Evolutionary conservation across 2,888 invertebrate species (phyloP).

Genomic region (Drosophila limbata): DNA sequence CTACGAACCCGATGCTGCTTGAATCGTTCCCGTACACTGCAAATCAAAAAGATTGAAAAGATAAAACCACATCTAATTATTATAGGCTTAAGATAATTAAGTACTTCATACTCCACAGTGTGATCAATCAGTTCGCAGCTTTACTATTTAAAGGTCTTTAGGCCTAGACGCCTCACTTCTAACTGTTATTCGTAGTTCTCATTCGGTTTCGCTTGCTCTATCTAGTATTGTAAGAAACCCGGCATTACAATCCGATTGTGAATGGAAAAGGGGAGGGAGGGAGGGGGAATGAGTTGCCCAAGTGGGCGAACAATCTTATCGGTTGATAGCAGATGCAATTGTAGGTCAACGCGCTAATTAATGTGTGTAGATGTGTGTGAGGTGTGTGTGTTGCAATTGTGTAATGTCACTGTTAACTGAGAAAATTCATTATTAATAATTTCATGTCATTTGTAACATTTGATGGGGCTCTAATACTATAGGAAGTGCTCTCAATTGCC

Average conservation of each 20-base stretch:
- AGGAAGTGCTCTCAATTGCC: conserved; percentile 35
- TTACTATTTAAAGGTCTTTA: conserved; percentile 26
- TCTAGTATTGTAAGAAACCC: background rate
- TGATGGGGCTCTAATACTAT: background rate
- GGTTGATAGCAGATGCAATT: conserved; percentile 46
- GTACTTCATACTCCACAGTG: conserved; percentile 33
- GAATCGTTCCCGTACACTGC: conserved; percentile 83
- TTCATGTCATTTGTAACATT: conserved; percentile 13
- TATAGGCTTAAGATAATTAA: conserved; percentile 1
- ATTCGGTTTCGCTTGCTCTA: conserved; percentile 17
- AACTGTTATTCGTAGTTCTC: conserved; percentile 19
- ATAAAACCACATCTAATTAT: conserved; percentile 8
- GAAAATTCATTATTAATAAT: conserved; percentile 24
- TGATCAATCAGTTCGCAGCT: conserved; percentile 28
- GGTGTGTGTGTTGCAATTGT: conserved; percentile 30
- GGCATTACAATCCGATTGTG: conserved; percentile 11
- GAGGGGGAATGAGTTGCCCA: conserved; percentile 15
- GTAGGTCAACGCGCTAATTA: conserved; percentile 58
- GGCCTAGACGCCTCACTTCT: conserved; percentile 5
- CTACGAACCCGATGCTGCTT: conserved; percentile 84
- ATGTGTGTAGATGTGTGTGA: conserved; percentile 11
- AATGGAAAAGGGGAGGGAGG: background rate
- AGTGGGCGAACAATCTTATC: conserved; percentile 51
- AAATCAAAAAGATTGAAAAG: conserved; percentile 26
- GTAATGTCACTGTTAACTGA: conserved; percentile 4